Conservation (phyloP, 2,113 vertebrate genomes). For the Podocnemis expansa region DNA sequence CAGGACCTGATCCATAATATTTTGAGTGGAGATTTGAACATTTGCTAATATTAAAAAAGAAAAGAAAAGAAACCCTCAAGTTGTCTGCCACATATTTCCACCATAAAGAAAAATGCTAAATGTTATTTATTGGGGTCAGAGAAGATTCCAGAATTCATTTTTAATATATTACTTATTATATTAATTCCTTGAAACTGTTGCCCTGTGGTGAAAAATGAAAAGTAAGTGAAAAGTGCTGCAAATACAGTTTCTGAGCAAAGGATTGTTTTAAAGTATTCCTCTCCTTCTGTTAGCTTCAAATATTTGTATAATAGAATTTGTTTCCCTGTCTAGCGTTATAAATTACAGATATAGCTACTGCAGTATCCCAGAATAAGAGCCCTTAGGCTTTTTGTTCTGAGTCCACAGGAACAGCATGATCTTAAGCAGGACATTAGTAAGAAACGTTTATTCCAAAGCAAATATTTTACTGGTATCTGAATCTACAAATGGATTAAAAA, state of each 20-base stretch:
- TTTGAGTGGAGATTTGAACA: conserved; percentile 51
- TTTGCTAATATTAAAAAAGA: conserved; percentile 53
- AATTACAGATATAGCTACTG: conserved; percentile 20
- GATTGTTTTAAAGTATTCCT: conserved; percentile 53
- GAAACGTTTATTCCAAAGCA: not conserved
- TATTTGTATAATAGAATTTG: conserved; percentile 55
- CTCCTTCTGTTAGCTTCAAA: conserved; percentile 38
- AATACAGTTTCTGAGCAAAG: conserved; percentile 57
- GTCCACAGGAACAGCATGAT: not conserved
- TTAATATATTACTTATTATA: conserved; percentile 64
- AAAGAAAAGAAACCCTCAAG: not conserved
- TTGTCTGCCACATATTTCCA: conserved; percentile 57
- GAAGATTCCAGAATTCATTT: conserved; percentile 64
- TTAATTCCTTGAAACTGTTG: conserved; percentile 71
- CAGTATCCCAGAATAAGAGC: not conserved
- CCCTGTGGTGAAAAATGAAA: conserved; percentile 67
- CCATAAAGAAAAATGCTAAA: conserved; percentile 42
- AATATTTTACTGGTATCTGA: not conserved
- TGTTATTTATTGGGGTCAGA: conserved; percentile 58
- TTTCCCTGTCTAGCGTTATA: conserved; percentile 31
- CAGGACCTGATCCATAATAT: conserved; percentile 71
- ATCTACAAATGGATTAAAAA: not conserved
- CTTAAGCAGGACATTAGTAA: not conserved
- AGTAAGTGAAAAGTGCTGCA: conserved; percentile 57
- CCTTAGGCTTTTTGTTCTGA: not conserved